phyloP scores from a whole-genome alignment of 2,888 invertebrate genomes.

The Nephrotoma appendiculata region DNA sequence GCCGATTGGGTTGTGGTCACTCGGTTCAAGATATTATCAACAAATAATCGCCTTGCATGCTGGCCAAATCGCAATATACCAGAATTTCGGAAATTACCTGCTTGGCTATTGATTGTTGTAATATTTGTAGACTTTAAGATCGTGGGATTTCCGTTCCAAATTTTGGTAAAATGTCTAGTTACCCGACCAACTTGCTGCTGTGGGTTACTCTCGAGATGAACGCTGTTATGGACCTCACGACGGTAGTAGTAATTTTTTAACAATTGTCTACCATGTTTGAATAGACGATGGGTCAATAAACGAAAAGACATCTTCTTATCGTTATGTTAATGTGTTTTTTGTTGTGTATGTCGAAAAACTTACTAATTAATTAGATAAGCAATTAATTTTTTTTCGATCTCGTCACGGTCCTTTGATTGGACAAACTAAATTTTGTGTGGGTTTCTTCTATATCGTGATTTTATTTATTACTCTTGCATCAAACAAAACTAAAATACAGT shows the following conservation, averaged over 20 bases:
- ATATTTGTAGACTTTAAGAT: constrained; percentile 12
- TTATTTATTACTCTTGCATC: not conserved
- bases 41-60: constrained; percentile 49
- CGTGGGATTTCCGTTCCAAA: not conserved
- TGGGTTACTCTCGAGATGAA: constrained; percentile 26
- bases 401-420: not conserved
- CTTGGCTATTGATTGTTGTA: constrained; percentile 18
- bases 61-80: constrained; percentile 40
- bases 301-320: constrained; percentile 39
- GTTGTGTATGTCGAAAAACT: not conserved
- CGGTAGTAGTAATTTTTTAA: constrained; percentile 35
- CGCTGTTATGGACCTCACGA: constrained; percentile 37
- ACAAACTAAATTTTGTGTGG: not conserved
- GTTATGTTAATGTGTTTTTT: not conserved
- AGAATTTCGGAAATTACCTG: constrained; percentile 10
- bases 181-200: not conserved
- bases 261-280: constrained; percentile 44
- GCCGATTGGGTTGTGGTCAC: constrained; percentile 51
- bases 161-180: constrained; percentile 16
- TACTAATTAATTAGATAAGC: not conserved
- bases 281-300: constrained; percentile 37
- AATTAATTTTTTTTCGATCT: not conserved
- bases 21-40: constrained; percentile 52
- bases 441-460: not conserved
- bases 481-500: not conserved